Conservation (phyloP, 2,888 invertebrate genomes). For the Xestia rhomboidea region DNA sequence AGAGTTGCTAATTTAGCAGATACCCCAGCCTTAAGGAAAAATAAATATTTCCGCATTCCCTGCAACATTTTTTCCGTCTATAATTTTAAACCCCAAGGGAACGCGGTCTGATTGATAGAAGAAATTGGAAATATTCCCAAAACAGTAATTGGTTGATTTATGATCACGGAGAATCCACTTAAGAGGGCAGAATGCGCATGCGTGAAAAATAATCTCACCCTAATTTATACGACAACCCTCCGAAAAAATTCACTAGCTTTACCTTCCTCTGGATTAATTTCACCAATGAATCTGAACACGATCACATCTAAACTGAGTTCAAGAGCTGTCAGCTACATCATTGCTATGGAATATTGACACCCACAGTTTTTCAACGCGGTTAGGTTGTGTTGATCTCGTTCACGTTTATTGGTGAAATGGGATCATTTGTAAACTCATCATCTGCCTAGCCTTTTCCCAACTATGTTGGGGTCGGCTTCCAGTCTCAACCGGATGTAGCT, state of each 20-base stretch:
- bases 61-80: slow-evolving; percentile 36
- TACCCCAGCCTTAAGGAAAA: slow-evolving; percentile 3
- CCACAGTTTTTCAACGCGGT: neutral
- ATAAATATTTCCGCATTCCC: slow-evolving; percentile 10
- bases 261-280: neutral
- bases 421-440: too few relatives aligned
- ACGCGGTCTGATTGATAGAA: slow-evolving; percentile 31
- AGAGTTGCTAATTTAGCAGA: too few relatives aligned
- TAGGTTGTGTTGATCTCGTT: neutral
- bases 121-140: slow-evolving; percentile 65
- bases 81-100: slow-evolving; percentile 36
- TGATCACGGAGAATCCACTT: slow-evolving; percentile 68
- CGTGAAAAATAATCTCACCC: slow-evolving; percentile 32
- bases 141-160: slow-evolving; percentile 74
- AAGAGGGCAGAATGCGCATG: slow-evolving; percentile 76
- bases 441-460: too few relatives aligned
- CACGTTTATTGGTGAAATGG: neutral
- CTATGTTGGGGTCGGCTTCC: too few relatives aligned
- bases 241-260: neutral
- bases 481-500: too few relatives aligned
- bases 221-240: slow-evolving; percentile 21
- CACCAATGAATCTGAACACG: neutral
- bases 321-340: neutral
- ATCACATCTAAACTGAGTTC: neutral
- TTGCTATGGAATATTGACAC: neutral